These are phyloP conservation scores for Danio aesculapii DNA, from an alignment of 2,797 vertebrate genomes.

Conservation along the genomic window DNA sequence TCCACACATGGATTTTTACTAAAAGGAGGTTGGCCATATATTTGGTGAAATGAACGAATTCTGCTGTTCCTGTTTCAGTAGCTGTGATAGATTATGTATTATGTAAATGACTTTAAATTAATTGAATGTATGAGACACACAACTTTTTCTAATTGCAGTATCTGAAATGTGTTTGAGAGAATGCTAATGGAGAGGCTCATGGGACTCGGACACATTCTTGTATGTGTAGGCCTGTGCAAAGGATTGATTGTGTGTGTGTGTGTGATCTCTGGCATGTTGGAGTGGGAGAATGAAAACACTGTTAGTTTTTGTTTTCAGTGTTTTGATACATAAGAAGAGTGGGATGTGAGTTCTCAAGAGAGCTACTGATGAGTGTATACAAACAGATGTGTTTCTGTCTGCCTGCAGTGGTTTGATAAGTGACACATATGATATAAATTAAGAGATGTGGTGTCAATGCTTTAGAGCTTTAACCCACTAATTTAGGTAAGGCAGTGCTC, in stretches of 20 bases:
- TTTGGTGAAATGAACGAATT: background rate
- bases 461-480: background rate
- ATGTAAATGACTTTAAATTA: conserved; percentile 9
- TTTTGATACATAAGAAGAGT: conserved; percentile 23
- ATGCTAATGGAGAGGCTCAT: background rate
- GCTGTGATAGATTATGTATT: conserved; percentile 1
- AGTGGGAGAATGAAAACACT: conserved; percentile 40
- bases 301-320: conserved; percentile 30
- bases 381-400: conserved; percentile 23
- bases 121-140: background rate
- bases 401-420: background rate
- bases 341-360: background rate
- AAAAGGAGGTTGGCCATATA: background rate
- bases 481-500: too few relatives aligned
- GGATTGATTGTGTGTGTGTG: background rate
- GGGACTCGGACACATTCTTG: conserved; percentile 28
- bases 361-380: conserved; percentile 9
- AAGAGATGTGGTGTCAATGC: background rate
- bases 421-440: too few relatives aligned
- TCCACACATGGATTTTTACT: background rate
- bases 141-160: background rate
- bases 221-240: conserved; percentile 13
- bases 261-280: conserved; percentile 17
- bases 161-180: background rate
- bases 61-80: background rate